Conservation (phyloP, 2,888 invertebrate species). For the Drosophila anomalata region DNA sequence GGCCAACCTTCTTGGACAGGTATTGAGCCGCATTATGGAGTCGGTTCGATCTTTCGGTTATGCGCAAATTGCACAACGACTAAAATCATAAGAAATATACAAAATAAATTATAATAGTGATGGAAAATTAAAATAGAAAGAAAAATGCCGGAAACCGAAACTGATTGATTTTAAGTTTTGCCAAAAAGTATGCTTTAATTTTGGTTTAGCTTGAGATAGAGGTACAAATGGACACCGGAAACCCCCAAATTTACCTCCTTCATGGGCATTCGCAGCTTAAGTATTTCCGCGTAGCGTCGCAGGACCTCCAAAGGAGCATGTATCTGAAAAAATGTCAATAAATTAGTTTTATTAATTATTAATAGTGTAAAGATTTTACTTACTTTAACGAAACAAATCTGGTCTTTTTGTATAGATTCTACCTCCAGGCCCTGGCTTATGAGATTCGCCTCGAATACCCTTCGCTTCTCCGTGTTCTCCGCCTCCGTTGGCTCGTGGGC, state of each 20-base stretch:
- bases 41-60: conserved; percentile 86
- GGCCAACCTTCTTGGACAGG: conserved; percentile 87
- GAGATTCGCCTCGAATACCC: conserved; percentile 89
- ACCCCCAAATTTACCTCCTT: conserved; percentile 87
- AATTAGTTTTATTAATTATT: background rate
- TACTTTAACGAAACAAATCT: conserved; percentile 91
- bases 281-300: conserved; percentile 94
- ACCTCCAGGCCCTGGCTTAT: conserved; percentile 90
- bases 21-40: conserved; percentile 88
- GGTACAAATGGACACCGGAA: background rate
- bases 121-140: conserved; percentile 9
- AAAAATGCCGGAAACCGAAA: background rate
- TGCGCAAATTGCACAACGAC: conserved; percentile 73
- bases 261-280: conserved; percentile 97
- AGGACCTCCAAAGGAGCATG: conserved; percentile 94
- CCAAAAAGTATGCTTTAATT: conserved; percentile 31
- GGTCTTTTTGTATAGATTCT: conserved; percentile 87
- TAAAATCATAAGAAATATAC: conserved; percentile 54
- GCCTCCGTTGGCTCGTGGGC: conserved; percentile 84
- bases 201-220: background rate
- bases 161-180: background rate
- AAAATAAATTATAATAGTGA: conserved; percentile 21
- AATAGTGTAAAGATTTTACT: background rate
- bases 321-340: conserved; percentile 85
- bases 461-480: conserved; percentile 85